Conservation (phyloP, 2,888 invertebrate genomes). For the Sesia apiformis region DNA sequence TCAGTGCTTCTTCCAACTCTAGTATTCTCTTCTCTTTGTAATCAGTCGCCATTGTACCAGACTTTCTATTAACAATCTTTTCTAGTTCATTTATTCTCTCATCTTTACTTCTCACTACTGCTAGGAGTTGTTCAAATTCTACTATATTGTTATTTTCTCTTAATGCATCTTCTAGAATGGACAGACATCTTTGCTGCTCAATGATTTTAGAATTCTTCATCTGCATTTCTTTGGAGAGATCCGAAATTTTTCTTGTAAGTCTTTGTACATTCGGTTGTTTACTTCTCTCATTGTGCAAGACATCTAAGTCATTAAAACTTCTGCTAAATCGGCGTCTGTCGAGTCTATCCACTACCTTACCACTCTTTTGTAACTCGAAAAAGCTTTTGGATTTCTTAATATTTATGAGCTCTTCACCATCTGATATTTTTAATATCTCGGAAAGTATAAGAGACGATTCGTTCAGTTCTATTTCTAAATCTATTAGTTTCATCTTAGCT, state of each 20-base stretch:
- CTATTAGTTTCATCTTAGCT: constrained; percentile 58
- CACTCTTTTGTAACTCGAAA: constrained; percentile 70
- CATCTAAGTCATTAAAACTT: constrained; percentile 54
- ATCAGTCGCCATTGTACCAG: constrained; percentile 39
- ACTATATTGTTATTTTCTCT: constrained; percentile 73
- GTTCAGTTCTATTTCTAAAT: constrained; percentile 69
- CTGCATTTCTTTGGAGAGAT: constrained; percentile 58
- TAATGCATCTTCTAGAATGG: constrained; percentile 68
- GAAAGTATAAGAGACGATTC: constrained; percentile 68
- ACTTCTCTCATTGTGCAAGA: constrained; percentile 30
- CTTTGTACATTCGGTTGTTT: constrained; percentile 40
- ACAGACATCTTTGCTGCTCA: constrained; percentile 70
- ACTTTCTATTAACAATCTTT: constrained; percentile 74
- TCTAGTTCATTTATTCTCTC: constrained; percentile 86
- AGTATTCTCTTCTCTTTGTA: constrained; percentile 76
- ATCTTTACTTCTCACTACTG: constrained; percentile 75
- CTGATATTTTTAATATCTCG: constrained; percentile 63
- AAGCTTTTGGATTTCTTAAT: constrained; percentile 62
- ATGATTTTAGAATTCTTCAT: constrained; percentile 70
- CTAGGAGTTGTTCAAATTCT: constrained; percentile 73
- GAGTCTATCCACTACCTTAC: constrained; percentile 75
- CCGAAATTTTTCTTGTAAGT: constrained; percentile 51
- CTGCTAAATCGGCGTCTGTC: constrained; percentile 66
- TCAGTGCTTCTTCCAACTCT: constrained; percentile 86
- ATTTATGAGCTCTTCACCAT: constrained; percentile 42